Evolutionary conservation across 2,888 invertebrate species (phyloP).

Genomic region (Scaptomyza cyrtandrae): DNA sequence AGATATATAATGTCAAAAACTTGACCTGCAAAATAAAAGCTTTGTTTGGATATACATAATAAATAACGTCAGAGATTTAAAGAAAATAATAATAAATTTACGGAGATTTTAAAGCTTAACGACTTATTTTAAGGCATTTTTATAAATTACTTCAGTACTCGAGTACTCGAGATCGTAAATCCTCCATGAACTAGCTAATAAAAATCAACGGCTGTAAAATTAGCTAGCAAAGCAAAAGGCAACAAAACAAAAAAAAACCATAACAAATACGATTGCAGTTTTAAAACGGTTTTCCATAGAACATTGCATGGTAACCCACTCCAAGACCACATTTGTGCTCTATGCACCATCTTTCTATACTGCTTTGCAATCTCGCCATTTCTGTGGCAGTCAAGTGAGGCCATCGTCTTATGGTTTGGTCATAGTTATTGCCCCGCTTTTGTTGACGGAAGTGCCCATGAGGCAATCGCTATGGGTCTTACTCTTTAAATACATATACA

Average conservation of each 20-base stretch:
- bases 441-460: conserved; percentile 65
- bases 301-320: conserved; percentile 20
- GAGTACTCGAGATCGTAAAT: background rate
- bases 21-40: conserved; percentile 17
- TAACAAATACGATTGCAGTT: conserved; percentile 20
- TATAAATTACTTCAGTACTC: background rate
- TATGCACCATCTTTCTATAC: background rate
- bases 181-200: conserved; percentile 18
- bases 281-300: conserved; percentile 45
- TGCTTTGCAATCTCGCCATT: conserved; percentile 13
- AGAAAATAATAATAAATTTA: background rate
- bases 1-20: too few species aligned
- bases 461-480: conserved; percentile 23
- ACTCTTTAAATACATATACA: background rate
- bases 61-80: too few species aligned
- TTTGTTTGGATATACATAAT: background rate
- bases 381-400: conserved; percentile 50
- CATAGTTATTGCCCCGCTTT: conserved; percentile 51
- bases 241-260: conserved; percentile 20
- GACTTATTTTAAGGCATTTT: too few species aligned
- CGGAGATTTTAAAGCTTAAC: too few species aligned
- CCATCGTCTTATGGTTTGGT: conserved; percentile 44
- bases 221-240: conserved; percentile 21
- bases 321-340: conserved; percentile 3
- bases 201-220: conserved; percentile 22